A percentile compares a stretch with the other conserved stretches of the same genome.
These are phyloP conservation scores for Eupithecia tripunctaria DNA, from an alignment of 2,888 invertebrate genomes.

Conservation along the genomic window DNA sequence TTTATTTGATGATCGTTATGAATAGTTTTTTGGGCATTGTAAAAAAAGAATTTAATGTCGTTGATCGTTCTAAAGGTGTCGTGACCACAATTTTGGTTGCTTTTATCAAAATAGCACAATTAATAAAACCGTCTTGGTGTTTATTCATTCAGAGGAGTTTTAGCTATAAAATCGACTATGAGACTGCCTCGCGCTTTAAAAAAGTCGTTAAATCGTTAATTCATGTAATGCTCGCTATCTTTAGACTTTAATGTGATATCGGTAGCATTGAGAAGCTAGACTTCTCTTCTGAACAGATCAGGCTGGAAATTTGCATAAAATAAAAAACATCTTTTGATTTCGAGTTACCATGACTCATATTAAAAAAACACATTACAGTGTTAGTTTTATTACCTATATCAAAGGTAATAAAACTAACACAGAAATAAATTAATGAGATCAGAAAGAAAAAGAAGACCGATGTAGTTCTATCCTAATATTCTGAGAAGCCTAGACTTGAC, in stretches of 20 bases:
- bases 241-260: slow-evolving; percentile 3
- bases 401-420: too few species aligned
- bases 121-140: slow-evolving; percentile 3
- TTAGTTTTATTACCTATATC: too few species aligned
- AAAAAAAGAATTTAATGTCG: slow-evolving; percentile 53
- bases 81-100: slow-evolving; percentile 32
- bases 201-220: slow-evolving; percentile 9
- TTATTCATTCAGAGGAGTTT: slow-evolving; percentile 9
- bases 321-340: not conserved
- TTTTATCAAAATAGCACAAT: slow-evolving; percentile 20
- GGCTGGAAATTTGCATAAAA: not conserved
- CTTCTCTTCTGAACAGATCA: not conserved
- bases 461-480: too few species aligned
- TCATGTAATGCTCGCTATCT: slow-evolving; percentile 5
- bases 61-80: slow-evolving; percentile 58
- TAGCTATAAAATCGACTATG: not conserved
- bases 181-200: slow-evolving; percentile 15
- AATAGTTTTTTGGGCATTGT: slow-evolving; percentile 44
- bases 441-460: not conserved
- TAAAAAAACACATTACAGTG: too few species aligned
- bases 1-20: slow-evolving; percentile 45
- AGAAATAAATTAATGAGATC: not conserved
- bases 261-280: not conserved
- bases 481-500: too few species aligned
- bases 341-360: not conserved